Percentiles rank a stretch among this genome's conserved stretches.
Conservation (phyloP, 1,140 invertebrate species). For the Drosophila orosa region DNA sequence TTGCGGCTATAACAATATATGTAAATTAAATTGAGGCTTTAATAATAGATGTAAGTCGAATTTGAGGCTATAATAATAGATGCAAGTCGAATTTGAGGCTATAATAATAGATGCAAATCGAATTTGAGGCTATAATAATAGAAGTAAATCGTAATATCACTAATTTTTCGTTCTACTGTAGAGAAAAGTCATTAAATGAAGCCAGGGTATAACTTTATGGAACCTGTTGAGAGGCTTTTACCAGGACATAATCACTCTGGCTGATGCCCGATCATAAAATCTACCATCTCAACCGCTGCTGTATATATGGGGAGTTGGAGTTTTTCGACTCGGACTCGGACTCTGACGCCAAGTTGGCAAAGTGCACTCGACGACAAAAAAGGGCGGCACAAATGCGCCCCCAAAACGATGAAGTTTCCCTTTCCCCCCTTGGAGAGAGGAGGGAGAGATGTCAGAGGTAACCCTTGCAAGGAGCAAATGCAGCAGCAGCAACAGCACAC, state of each 20-base stretch:
- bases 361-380: conserved; percentile 48
- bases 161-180: background rate
- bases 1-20: background rate
- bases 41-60: background rate
- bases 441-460: conserved; percentile 1
- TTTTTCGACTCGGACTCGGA: conserved; percentile 28
- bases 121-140: background rate
- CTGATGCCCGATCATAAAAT: background rate
- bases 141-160: background rate
- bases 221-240: background rate
- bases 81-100: background rate
- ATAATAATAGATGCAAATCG: background rate
- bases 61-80: background rate
- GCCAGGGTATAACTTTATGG: background rate
- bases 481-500: conserved; percentile 32
- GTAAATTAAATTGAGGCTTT: conserved; percentile 1
- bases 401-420: conserved; percentile 21
- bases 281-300: conserved; percentile 12
- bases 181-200: background rate
- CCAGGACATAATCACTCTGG: conserved; percentile 6
- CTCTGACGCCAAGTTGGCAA: conserved; percentile 26
- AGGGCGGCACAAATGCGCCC: conserved; percentile 42
- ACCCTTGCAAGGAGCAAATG: conserved; percentile 11
- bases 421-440: background rate
- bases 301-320: conserved; percentile 3